Percentiles rank a stretch among this genome's conserved stretches.
Conservation (phyloP, 2,888 invertebrate genomes). For the Scrobipalpa costella region DNA sequence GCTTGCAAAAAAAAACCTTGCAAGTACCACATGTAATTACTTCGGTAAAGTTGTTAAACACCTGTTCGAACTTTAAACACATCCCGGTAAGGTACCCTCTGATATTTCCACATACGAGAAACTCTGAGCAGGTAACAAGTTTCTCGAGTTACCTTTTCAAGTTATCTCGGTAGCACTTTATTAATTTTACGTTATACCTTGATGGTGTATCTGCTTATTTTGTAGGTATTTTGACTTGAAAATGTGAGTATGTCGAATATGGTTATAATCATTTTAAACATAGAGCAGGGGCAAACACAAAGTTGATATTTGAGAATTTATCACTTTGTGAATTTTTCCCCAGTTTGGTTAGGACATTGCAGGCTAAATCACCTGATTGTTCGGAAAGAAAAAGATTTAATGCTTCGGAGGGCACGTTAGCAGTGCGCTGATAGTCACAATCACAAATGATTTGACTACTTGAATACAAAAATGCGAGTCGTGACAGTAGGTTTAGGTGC, state of each 20-base stretch:
- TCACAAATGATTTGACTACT: no score
- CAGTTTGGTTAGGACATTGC: no score
- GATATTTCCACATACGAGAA: slow-evolving; percentile 9
- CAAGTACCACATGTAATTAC: slow-evolving; percentile 3
- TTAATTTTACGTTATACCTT: not conserved
- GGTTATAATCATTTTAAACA: no score
- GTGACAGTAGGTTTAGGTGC: no score
- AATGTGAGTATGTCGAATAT: not conserved
- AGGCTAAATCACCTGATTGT: no score
- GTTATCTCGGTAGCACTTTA: not conserved
- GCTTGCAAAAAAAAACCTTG: not conserved
- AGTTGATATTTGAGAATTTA: no score
- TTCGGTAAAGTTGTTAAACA: not conserved
- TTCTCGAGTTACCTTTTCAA: slow-evolving; percentile 15
- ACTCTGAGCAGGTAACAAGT: slow-evolving; percentile 1
- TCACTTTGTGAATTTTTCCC: no score
- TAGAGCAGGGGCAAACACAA: no score
- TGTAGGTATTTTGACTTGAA: not conserved
- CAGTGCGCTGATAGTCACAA: no score
- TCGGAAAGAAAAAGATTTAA: no score
- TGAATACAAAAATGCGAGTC: no score
- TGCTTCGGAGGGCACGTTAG: no score
- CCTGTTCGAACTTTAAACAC: slow-evolving; percentile 7
- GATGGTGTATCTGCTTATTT: not conserved
- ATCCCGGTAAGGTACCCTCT: not conserved